A percentile compares a stretch with the other conserved stretches of the same genome.
Conservation (phyloP, 2,113 vertebrate genomes). For the Puntigrus tetrazona region DNA sequence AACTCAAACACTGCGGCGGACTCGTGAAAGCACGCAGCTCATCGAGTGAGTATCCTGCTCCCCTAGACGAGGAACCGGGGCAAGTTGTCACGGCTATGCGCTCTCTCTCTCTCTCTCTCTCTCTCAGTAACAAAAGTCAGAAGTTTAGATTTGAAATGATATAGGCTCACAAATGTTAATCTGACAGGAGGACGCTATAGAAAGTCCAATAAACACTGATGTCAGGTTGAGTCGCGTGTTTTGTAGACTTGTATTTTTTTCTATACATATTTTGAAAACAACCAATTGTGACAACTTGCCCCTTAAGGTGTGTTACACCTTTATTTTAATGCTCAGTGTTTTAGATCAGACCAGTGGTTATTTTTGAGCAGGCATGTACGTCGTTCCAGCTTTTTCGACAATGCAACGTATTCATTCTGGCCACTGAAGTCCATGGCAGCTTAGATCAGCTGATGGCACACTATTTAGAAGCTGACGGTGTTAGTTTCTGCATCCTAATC, state of each 20-base stretch:
- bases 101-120: too few relatives aligned
- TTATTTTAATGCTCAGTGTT: not conserved
- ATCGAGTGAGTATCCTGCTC: slow-evolving; percentile 62
- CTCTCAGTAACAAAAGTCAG: not conserved
- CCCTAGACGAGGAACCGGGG: not conserved
- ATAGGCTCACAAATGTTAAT: not conserved
- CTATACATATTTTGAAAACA: not conserved
- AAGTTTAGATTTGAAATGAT: not conserved
- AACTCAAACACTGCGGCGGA: slow-evolving; percentile 57
- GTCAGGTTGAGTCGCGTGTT: not conserved
- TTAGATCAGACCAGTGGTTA: not conserved
- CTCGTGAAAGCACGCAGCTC: slow-evolving; percentile 62
- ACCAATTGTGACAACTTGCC: not conserved
- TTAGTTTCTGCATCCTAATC: slow-evolving; percentile 19
- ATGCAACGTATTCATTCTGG: not conserved
- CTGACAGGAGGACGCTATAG: not conserved
- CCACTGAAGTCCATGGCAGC: not conserved
- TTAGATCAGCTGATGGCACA: slow-evolving; percentile 8
- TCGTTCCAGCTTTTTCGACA: not conserved
- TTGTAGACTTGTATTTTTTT: not conserved
- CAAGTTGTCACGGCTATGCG: not conserved
- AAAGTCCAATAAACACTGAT: not conserved
- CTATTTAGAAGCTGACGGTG: not conserved
- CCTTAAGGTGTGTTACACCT: not conserved
- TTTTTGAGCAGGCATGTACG: not conserved